A percentile compares a stretch with the other conserved stretches of the same genome.
These are phyloP conservation scores for Hyles vespertilio DNA, from an alignment of 1,140 invertebrate genomes.

Conservation along the genomic window DNA sequence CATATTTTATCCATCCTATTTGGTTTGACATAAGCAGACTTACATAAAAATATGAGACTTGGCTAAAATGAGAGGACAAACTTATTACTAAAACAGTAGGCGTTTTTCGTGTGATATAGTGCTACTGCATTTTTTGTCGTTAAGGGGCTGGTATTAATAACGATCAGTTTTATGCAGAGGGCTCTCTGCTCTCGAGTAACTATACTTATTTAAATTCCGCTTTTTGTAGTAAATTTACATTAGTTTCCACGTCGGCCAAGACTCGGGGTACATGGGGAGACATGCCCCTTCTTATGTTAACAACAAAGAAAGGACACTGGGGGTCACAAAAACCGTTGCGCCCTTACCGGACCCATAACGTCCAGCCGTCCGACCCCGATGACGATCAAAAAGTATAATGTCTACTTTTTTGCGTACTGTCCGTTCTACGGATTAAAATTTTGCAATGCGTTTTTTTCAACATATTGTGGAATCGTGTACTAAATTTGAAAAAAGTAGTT, in stretches of 20 bases:
- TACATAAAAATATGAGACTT: no score
- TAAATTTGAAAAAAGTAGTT: constrained; percentile 60
- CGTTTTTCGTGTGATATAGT: not conserved
- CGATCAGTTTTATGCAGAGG: constrained; percentile 56
- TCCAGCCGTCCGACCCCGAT: constrained; percentile 56
- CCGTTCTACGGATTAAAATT: constrained; percentile 52
- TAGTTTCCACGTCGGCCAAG: constrained; percentile 56
- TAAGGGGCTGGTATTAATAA: constrained; percentile 54
- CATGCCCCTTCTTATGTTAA: constrained; percentile 61
- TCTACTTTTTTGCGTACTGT: constrained; percentile 49
- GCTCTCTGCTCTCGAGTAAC: constrained; percentile 38
- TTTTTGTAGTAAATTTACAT: constrained; percentile 73
- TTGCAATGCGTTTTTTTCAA: constrained; percentile 40
- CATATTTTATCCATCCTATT: no score
- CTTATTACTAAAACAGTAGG: constrained; percentile 7
- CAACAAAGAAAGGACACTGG: constrained; percentile 56
- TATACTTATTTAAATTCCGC: constrained; percentile 71
- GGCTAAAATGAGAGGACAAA: no score
- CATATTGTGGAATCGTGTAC: constrained; percentile 29
- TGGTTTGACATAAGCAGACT: no score
- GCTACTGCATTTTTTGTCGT: constrained; percentile 25
- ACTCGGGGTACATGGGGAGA: constrained; percentile 49
- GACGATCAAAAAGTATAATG: constrained; percentile 50
- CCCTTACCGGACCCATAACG: constrained; percentile 60
- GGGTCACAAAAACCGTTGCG: constrained; percentile 74